phyloP scores from a whole-genome alignment of 2,113 vertebrate species.

The Toxotes chatareus region DNA sequence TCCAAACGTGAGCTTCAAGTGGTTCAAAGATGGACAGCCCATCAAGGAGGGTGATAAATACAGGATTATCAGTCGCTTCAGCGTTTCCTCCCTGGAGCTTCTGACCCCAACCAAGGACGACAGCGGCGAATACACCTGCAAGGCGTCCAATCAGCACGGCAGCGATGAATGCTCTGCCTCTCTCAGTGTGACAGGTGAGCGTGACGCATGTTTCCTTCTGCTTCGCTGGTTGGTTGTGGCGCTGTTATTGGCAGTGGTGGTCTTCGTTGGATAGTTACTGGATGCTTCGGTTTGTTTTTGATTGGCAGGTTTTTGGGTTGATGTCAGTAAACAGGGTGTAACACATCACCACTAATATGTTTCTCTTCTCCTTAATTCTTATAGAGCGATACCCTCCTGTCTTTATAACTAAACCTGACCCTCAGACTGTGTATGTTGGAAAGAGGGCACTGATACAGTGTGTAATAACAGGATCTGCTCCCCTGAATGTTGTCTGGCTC shows the following conservation, averaged over 20 bases:
- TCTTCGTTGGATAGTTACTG: background rate
- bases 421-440: conserved; percentile 90
- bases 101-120: conserved; percentile 88
- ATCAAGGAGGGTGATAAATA: conserved; percentile 92
- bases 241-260: background rate
- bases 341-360: conserved; percentile 55
- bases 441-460: conserved; percentile 88
- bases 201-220: conserved; percentile 30
- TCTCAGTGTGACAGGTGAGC: conserved; percentile 92
- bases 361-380: conserved; percentile 82
- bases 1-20: conserved; percentile 93
- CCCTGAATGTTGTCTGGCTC: conserved; percentile 90
- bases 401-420: conserved; percentile 90
- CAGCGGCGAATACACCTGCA: conserved; percentile 93
- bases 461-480: conserved; percentile 89
- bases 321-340: background rate
- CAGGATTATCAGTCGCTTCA: conserved; percentile 87
- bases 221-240: conserved; percentile 31
- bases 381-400: conserved; percentile 89
- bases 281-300: conserved; percentile 1
- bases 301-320: background rate
- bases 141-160: conserved; percentile 93
- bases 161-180: conserved; percentile 91
- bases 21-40: conserved; percentile 92
- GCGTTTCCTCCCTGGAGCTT: conserved; percentile 89